Base-by-base conservation (phyloP, 2,888 invertebrate species). In the Anorthoa munda region DNA sequence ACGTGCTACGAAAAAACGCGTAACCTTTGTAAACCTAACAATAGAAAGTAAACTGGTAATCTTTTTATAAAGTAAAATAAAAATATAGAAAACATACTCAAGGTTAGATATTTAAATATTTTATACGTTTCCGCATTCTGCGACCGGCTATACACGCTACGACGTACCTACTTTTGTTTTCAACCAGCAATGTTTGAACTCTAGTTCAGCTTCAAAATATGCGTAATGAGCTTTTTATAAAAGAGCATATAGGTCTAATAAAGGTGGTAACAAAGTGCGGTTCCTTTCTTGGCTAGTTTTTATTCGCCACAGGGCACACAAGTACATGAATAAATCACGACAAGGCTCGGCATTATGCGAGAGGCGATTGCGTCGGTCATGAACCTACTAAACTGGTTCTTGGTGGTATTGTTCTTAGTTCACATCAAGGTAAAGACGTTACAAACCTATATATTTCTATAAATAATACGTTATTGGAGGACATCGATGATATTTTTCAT, bases 301-400 rank as follows among this genome's bases (percentile, higher is more conserved):
- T 91, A 89, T 87, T 86, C 79, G 79, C 85, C 82, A 83, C 75
- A 79, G 82, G 85, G 84, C 82, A 75, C 82, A 75, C 79, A 79
- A 86, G 87, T 90, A 87, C 86, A 86, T 88, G 89, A 89, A 92
- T 93, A 94, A 95, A 95, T 94, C 93, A 93, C 93, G 90, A 85
- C 81, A 89, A 91, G 90, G 87, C 90, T 90, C 87, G 86, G 90
- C 88, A 91, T 93, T 91, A 93, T 92, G 92, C 92, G 92, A 90
- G 91, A 89, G 90, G 89, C 92, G 92, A 92, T 92, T 91, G 89
- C 87, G 86, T 86, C 94, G 94, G 93, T 94, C 94, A 93, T 95
- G 94, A 92, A 95, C 94, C 94, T 92, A 95, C 92, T 93, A 93
- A 95, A 95, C 96, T 94, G 95, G 96, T 95, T 96, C 88, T 90